These are phyloP conservation scores for Pandemis heparana DNA, from an alignment of 2,888 invertebrate genomes.

Conservation along the genomic window DNA sequence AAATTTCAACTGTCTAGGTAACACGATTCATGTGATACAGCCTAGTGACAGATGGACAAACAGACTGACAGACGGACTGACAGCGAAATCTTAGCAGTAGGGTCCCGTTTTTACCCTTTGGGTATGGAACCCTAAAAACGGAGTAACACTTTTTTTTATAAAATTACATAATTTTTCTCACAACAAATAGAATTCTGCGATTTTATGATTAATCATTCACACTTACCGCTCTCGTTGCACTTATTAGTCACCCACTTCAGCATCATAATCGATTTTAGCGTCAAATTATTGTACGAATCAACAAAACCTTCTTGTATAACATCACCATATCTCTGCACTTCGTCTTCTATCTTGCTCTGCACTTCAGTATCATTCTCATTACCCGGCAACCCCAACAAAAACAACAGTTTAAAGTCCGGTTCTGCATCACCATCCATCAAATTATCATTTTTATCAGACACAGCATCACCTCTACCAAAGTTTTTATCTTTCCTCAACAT, in stretches of 20 bases:
- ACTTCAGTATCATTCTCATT: constrained; percentile 85
- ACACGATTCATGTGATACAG: too few relatives aligned
- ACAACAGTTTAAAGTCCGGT: constrained; percentile 72
- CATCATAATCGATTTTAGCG: constrained; percentile 93
- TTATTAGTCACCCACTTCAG: constrained; percentile 91
- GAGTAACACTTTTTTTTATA: too few relatives aligned
- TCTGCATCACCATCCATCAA: constrained; percentile 50
- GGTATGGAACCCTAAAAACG: too few relatives aligned
- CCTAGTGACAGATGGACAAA: too few relatives aligned
- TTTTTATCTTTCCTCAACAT: constrained; percentile 61
- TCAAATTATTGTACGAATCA: constrained; percentile 95
- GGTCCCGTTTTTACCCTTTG: too few relatives aligned
- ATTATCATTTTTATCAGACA: constrained; percentile 46
- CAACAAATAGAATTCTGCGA: too few relatives aligned
- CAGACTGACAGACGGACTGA: too few relatives aligned
- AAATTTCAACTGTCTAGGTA: too few relatives aligned
- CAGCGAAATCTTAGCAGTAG: too few relatives aligned
- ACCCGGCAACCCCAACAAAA: constrained; percentile 87
- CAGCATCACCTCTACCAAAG: constrained; percentile 50
- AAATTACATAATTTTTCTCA: too few relatives aligned
- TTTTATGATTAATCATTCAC: neutral
- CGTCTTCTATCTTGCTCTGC: constrained; percentile 87
- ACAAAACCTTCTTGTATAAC: constrained; percentile 93
- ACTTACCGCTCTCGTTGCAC: constrained; percentile 85
- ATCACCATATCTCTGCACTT: constrained; percentile 89